Conservation (phyloP, 2,888 invertebrate species). For the Altica lythri region DNA sequence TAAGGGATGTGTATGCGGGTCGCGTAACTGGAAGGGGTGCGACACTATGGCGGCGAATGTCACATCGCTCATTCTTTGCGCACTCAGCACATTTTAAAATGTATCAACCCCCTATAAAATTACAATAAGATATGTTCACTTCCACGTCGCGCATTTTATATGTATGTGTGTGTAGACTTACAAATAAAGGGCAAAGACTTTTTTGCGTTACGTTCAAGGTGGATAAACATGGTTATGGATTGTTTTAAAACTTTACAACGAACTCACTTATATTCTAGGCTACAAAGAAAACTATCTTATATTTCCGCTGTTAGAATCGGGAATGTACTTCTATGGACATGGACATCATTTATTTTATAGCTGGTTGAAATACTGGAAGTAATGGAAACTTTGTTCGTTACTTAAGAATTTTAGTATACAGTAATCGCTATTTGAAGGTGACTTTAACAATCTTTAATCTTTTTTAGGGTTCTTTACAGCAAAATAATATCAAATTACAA, state of each 20-base stretch:
- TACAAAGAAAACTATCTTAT: too few species aligned
- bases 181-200: constrained; percentile 40
- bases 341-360: too few species aligned
- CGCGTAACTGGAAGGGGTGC: constrained; percentile 56
- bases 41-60: constrained; percentile 58
- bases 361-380: too few species aligned
- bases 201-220: constrained; percentile 17
- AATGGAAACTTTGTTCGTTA: too few species aligned
- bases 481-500: too few species aligned
- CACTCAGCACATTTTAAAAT: constrained; percentile 60
- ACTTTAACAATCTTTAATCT: too few species aligned
- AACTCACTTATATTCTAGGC: constrained; percentile 3
- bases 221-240: constrained; percentile 16
- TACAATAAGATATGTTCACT: constrained; percentile 56
- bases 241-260: constrained; percentile 13
- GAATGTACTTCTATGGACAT: too few species aligned
- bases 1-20: constrained; percentile 56
- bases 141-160: constrained; percentile 44
- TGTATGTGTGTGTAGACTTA: constrained; percentile 36
- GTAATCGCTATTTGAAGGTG: too few species aligned
- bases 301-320: too few species aligned
- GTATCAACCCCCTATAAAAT: constrained; percentile 59
- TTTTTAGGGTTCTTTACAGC: too few species aligned
- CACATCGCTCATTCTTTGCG: constrained; percentile 59
- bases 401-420: too few species aligned